Base-by-base conservation (phyloP, 2,888 invertebrate species). In the Timema podura region DNA sequence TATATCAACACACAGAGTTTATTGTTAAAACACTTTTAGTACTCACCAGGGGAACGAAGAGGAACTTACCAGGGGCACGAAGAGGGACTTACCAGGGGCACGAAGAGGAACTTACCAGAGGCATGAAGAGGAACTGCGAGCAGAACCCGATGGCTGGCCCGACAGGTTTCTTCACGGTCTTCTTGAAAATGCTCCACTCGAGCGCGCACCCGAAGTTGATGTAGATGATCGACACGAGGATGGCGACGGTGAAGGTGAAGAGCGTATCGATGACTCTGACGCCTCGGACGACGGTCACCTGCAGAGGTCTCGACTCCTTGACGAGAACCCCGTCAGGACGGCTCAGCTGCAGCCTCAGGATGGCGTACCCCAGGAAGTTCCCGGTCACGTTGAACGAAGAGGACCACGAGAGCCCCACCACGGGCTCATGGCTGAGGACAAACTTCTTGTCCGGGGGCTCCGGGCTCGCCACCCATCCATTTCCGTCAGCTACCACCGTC, bases 141-240 rank as follows among this genome's bases (percentile, higher is more conserved):
- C 87, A 78, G 78, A 94, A 88, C 9, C 94, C 94, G 72, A 95
- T 91, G 5, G 83, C 79, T 0, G 93, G 93, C 0, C 92, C 94
- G 15, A 93, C 81, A 0, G 95, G 95, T 73, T 85, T 85, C 73
- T 84, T 86, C 2, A 93, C 74, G 16, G 89, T 90, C 2, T 84
- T 82, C 74, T 85, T 85, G 15, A 94, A 85, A 0, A 88, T 86
- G 0, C 84, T 81, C 87, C 92, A 87, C 79, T 95, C 91, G 80
- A 95, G 84, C 0, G 95, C 93, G 78, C 95, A 94, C 0, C 96
- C 95, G 82, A 95, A 95, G 83, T 95, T 95, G 69, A 96, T 89
- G 78, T 93, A 95, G 76, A 95, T 88, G 66, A 95, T 82, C 0
- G 91, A 89, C 57, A 92, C 89, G 65, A 95, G 85, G 64, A 88